phyloP scores from a whole-genome alignment of 1,140 invertebrate genomes.

The Philaenus spumarius region DNA sequence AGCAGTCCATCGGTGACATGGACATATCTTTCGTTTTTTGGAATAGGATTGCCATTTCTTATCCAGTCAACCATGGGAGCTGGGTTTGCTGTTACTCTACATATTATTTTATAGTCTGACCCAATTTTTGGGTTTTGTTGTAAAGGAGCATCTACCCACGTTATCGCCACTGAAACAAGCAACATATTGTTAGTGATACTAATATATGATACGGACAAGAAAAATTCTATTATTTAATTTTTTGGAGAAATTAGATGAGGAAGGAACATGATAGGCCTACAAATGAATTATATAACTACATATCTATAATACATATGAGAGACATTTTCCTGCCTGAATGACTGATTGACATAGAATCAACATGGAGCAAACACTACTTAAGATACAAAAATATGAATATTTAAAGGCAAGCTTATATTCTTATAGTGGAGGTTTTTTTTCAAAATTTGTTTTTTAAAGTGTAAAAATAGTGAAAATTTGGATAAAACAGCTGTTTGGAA shows the following conservation, averaged over 20 bases:
- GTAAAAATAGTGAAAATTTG: too few relatives aligned
- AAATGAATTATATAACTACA: background rate
- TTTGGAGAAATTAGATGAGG: background rate
- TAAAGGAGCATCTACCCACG: constrained; percentile 74
- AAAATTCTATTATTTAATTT: background rate
- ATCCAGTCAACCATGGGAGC: constrained; percentile 77
- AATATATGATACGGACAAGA: background rate
- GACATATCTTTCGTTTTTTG: constrained; percentile 61
- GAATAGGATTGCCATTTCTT: constrained; percentile 56
- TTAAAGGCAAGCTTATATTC: too few relatives aligned
- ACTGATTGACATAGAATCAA: too few relatives aligned
- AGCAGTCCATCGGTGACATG: constrained; percentile 66
- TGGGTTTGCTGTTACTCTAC: constrained; percentile 77
- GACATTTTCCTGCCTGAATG: background rate
- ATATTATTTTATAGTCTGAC: constrained; percentile 67
- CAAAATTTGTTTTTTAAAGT: too few relatives aligned
- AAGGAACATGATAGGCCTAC: background rate
- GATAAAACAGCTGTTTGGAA: too few relatives aligned
- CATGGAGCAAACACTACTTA: too few relatives aligned
- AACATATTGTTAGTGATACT: constrained; percentile 15
- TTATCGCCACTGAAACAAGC: constrained; percentile 64
- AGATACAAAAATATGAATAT: background rate
- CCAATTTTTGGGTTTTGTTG: constrained; percentile 76
- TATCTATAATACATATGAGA: background rate
- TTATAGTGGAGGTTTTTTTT: too few relatives aligned